A percentile compares a stretch with the other conserved stretches of the same genome.
phyloP scores from a whole-genome alignment of 2,797 vertebrate genomes.

The Phalanger gymnotis region DNA sequence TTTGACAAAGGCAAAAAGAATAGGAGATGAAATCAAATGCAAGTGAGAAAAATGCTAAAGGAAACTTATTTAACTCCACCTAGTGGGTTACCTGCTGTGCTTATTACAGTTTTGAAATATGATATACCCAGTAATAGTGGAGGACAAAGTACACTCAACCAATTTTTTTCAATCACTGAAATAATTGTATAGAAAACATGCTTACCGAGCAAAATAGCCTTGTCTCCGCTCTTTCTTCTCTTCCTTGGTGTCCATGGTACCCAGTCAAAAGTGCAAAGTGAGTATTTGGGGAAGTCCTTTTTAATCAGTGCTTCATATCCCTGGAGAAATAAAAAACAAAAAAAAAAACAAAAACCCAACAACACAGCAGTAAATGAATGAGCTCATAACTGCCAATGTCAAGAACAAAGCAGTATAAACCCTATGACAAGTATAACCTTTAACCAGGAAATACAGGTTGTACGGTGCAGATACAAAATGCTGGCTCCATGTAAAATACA shows the following conservation, averaged over 20 bases:
- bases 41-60: background rate
- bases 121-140: conserved; percentile 34
- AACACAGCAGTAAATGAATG: conserved; percentile 57
- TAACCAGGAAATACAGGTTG: conserved; percentile 61
- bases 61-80: conserved; percentile 34
- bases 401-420: conserved; percentile 43
- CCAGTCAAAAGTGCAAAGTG: conserved; percentile 60
- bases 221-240: conserved; percentile 89
- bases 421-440: conserved; percentile 73
- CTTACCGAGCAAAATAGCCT: conserved; percentile 89
- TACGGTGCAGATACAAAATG: conserved; percentile 40
- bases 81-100: background rate
- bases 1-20: background rate
- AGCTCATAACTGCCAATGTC: conserved; percentile 52
- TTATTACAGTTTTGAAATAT: conserved; percentile 50
- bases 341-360: conserved; percentile 4
- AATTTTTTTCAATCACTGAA: conserved; percentile 36
- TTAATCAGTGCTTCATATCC: conserved; percentile 78
- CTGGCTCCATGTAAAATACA: background rate
- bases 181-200: conserved; percentile 55
- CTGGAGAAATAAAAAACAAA: conserved; percentile 59
- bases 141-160: conserved; percentile 40
- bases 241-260: conserved; percentile 87
- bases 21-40: conserved; percentile 3
- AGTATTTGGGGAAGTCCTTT: conserved; percentile 65